Evolutionary conservation across 1,140 invertebrate genomes (phyloP), one percentile per base, ranked within the genome.

Genomic region (Solen grandis): DNA sequence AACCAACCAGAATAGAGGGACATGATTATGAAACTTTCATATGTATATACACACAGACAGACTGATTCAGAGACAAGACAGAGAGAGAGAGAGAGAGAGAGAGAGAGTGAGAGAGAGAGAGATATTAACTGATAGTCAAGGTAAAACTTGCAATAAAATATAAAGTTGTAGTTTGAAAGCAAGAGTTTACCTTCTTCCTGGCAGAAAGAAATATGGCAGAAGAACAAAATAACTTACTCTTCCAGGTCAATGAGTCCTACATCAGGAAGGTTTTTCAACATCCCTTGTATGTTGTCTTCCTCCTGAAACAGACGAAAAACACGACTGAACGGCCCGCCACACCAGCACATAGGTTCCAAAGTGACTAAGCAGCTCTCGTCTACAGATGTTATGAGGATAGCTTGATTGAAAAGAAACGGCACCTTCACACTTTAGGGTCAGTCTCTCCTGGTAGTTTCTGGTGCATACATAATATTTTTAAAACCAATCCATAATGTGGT

Each of bases 211-310:
- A 60, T 1, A 1, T 25, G 33, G 19, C 4, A 14, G 27, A 2
- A 60, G 27, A 55, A 13, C 0, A 10, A n/a, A n/a, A n/a, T n/a
- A n/a, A 54, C 75, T 80, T 73, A 73, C 69, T 38, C 55, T 22
- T 80, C 77, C 19, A 73, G n/a, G n/a, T 80, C 69, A 54, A 80
- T 65, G 25, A 72, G 14, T 46, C 60, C 60, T 1, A 80, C 59
- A n/a, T 80, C 68, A 31, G 77, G 77, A 5, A 80, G 31, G n/a
- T 72, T 62, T 38, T 50, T 63, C 22, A 80, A 27, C 38, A 80
- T 70, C 1, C 69, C 60, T 29, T 80, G 68, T 8, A 80, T 60
- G 73, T 80, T 80, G 27, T 80, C 77, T 62, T 80, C 77, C 36
- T 80, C 77, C 77, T 80, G 41, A 52, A 79, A 29, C 27, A 65